Percentiles rank a stretch among this genome's conserved stretches.
phyloP scores from a whole-genome alignment of 2,797 vertebrate species.

The Novumbra hubbsi region DNA sequence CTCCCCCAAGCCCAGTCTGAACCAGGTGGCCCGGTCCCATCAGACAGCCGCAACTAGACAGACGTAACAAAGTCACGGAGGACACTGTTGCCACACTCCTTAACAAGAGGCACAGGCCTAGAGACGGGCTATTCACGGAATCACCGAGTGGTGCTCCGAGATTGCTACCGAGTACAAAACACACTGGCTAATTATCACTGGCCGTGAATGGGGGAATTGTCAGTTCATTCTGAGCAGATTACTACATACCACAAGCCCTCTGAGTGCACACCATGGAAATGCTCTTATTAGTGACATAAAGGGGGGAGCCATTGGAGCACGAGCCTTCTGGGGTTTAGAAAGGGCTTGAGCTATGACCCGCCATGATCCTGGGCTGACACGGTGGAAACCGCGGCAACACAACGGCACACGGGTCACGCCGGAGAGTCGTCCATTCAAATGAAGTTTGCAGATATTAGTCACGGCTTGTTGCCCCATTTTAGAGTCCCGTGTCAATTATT shows the following conservation, averaged over 20 bases:
- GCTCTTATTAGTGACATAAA: background rate
- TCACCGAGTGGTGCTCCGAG: background rate
- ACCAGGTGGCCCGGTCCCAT: background rate
- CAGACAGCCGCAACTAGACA: background rate
- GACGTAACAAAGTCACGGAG: background rate
- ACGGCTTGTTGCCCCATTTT: background rate
- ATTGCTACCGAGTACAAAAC: background rate
- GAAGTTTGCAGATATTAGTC: background rate
- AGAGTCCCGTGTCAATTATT: background rate
- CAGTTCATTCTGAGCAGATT: constrained; percentile 39
- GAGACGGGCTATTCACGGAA: constrained; percentile 3
- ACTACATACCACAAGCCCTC: constrained; percentile 51
- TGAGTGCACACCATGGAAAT: constrained; percentile 50
- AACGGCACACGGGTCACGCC: background rate
- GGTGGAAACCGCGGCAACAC: background rate
- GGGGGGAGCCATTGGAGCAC: background rate
- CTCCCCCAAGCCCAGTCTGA: background rate
- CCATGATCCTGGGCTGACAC: background rate
- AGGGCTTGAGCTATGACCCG: background rate
- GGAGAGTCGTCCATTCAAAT: background rate
- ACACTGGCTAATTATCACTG: constrained; percentile 2
- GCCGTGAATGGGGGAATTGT: background rate
- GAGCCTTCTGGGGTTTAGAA: background rate
- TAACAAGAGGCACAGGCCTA: constrained; percentile 37
- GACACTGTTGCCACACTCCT: constrained; percentile 23